Evolutionary conservation across 2,113 vertebrate genomes (phyloP), one percentile per base, ranked within the genome.

Genomic region (Rhabdornis inornatus): DNA sequence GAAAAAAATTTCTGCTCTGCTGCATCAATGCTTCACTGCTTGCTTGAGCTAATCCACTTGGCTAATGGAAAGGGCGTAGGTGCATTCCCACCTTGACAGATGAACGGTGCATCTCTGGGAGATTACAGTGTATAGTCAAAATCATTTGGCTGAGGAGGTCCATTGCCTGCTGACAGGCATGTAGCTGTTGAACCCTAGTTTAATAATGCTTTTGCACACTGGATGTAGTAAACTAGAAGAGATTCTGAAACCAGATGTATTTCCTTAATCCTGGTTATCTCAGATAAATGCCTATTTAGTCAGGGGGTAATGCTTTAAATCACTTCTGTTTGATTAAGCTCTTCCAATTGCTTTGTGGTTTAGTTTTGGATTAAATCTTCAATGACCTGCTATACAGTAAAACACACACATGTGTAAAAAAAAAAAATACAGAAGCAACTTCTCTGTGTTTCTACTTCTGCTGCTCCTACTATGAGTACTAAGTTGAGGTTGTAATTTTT

Each of bases 391-490:
- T 61, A 19, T 18, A 39, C 6, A 42, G 30, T 69, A 83, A 82
- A 90, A 71, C 5, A 17, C 0, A 0, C 45, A 4, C 15, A 3
- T 28, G 11, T 44, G 39, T 8, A 45, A 61, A 80, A 61, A n/a
- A 47, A 60, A 53, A 75, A 28, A 20, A 5, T 17, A 30, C 28
- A 52, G 63, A 64, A 40, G 17, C 56, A 57, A 44, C 24, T 57
- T 44, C 37, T 31, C 11, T 60, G 12, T 65, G 49, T 69, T 94
- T 79, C 50, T 86, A 27, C 42, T 69, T 49, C 69, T 94, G 24
- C 25, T 93, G 39, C 24, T 72, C 23, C 52, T 53, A 28, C 50
- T 31, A 3, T 42, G 49, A 45, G 15, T 85, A 53, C 28, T 53
- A 13, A 23, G 45, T 18, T 59, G 50, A 80, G 39, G 50, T 72